Base-by-base conservation (phyloP, 2,797 vertebrate species). In the Acrossocheilus fasciatus region DNA sequence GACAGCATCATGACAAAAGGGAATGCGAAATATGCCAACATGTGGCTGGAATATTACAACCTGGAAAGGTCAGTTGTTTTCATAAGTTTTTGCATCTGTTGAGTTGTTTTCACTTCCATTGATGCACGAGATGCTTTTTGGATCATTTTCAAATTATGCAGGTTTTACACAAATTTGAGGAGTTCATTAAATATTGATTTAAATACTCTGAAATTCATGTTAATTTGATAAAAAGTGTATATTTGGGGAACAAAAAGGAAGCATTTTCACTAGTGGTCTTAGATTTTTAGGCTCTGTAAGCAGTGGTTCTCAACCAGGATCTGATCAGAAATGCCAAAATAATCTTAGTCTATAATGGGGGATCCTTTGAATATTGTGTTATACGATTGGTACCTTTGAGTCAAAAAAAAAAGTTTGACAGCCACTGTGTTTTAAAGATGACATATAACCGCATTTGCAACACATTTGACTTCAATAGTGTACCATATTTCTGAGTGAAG, bases 21-120 rank as follows among this genome's bases (percentile, higher is more conserved):
- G 41, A 99, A 99, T 5, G 97, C 98, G 86, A 99, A 98, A 88
- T 99, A 95, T 0, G 98, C 98, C 84, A 98, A 98, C 93, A 99
- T 99, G 98, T 99, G 98, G 98, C 93, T 99, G 70, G 98, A 99
- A 87, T 99, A 99, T 84, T 99, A 98, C 72, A 98, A 97, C 92
- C 95, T 99, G 18, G 98, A 99, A 91, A 96, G 98, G 98, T 99
- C 23, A 59, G 75, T 68, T 3, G 15, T 41, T 14, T 36, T n/a
- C 14, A 57, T 18, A 52, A 23, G 47, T 14, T 52, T 76, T 10
- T 57, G 52, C 36, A 78, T n/a, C 6, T 4, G 4, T 23, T 77
- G 34, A 77, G 34, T 4, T 57, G 52, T 57, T 77, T 76, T 77
- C 20, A 34, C 18, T 36, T 54, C 6, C 6, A 1, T 36, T 52